Base-by-base conservation (phyloP, 2,888 invertebrate genomes). In the Spodoptera littoralis region DNA sequence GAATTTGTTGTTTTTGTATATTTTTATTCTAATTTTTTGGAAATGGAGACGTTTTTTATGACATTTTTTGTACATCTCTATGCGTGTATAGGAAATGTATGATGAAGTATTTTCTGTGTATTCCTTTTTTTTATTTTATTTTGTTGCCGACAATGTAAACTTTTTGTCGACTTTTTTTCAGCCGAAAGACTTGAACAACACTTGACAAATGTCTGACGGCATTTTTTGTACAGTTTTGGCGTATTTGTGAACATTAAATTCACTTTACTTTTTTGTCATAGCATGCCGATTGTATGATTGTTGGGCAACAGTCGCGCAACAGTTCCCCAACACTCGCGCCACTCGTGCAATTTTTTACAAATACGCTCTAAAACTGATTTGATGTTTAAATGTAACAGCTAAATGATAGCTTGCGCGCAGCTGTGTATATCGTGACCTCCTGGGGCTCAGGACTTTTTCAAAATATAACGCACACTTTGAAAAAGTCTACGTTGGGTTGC, bases 391-490 rank as follows among this genome's bases (percentile, higher is more conserved):
- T 88, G 85, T 92, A 92, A 92, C 93, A 91, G 92, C 91, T 92
- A 89, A 89, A 90, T 85, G 80, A 84, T 89, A 90, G 92, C 90
- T 92, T 91, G 88, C 89, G 92, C 92, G 93, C 93, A 90, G 92
- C 92, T 93, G 93, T 94, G 93, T 93, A 89, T 86, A 88, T 87
- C 92, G 92, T 93, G 84, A 88, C 90, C 88, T 90, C 71, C 85
- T 92, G 92, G 93, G 93, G 93, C 92, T 92, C 62, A 78, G 67
- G 77, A 77, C 81, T 83, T 81, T 89, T 88, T 85, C 87, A 85
- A 90, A 84, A 66, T 65, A 57, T 73, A 75, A 60, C 59, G 65
- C 65, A 63, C 54, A 70, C 71, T 87, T 87, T 88, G 87, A 82
- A 81, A 86, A 78, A 82, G 84, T 83, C 76, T 63, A 75, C 57